phyloP scores from a whole-genome alignment of 2,797 vertebrate genomes.

The Lutjanus argentimaculatus region DNA sequence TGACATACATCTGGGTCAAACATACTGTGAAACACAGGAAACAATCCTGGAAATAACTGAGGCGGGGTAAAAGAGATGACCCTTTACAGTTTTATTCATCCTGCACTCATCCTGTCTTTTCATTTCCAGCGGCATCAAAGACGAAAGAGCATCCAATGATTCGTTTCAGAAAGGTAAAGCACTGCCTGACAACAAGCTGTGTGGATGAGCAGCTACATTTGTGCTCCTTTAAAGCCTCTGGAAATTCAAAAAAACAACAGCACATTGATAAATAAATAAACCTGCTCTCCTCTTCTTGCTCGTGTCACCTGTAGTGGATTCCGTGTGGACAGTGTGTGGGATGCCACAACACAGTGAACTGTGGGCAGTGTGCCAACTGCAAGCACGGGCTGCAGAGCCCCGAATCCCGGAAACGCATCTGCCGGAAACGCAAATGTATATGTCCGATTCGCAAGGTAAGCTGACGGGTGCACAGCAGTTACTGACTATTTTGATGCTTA shows the following conservation, averaged over 20 bases:
- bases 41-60: not conserved
- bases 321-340: slow-evolving; percentile 91
- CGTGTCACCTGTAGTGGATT: slow-evolving; percentile 83
- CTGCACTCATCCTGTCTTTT: not conserved
- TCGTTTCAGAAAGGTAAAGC: slow-evolving; percentile 85
- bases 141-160: slow-evolving; percentile 79
- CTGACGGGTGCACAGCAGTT: not conserved
- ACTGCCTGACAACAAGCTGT: not conserved
- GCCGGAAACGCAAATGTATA: slow-evolving; percentile 84
- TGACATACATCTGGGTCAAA: not conserved
- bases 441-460: slow-evolving; percentile 85
- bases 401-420: slow-evolving; percentile 76
- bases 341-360: slow-evolving; percentile 88
- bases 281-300: slow-evolving; percentile 4
- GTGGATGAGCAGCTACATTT: not conserved
- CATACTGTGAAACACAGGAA: not conserved
- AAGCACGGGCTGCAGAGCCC: slow-evolving; percentile 75
- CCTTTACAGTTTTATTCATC: not conserved
- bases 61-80: not conserved
- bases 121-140: slow-evolving; percentile 66
- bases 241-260: not conserved
- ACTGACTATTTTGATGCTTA: not conserved
- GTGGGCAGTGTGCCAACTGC: slow-evolving; percentile 91
- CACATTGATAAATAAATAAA: not conserved
- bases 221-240: not conserved